Conservation (phyloP, 2,113 vertebrate genomes). For the Cyprinus carpio region DNA sequence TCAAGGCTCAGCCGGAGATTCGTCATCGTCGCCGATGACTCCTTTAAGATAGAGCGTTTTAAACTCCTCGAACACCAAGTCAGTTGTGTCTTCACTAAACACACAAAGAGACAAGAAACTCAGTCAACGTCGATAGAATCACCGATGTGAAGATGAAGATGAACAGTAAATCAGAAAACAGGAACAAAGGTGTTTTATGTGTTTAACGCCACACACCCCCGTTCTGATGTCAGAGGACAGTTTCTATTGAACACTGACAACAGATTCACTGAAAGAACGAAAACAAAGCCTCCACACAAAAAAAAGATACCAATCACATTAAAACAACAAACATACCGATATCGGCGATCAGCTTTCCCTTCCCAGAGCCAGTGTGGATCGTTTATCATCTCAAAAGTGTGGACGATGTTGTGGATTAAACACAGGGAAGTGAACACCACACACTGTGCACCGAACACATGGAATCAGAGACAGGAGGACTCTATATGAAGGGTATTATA, state of each 20-base stretch:
- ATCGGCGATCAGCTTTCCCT: not conserved
- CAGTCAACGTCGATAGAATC: not conserved
- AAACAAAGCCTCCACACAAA: slow-evolving; percentile 27
- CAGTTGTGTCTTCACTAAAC: slow-evolving; percentile 74
- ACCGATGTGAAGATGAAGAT: not conserved
- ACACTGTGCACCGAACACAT: not conserved
- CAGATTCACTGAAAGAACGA: slow-evolving; percentile 7
- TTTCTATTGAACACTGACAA: slow-evolving; percentile 9
- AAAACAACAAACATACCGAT: too few relatives aligned
- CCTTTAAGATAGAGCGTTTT: slow-evolving; percentile 78
- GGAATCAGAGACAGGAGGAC: not conserved
- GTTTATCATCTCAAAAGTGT: slow-evolving; percentile 24
- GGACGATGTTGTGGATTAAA: not conserved
- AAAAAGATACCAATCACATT: slow-evolving; percentile 8
- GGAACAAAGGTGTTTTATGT: slow-evolving; percentile 4
- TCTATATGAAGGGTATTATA: not conserved
- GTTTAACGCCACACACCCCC: not conserved
- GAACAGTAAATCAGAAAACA: not conserved
- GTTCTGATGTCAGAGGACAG: not conserved
- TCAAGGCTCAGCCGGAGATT: slow-evolving; percentile 68
- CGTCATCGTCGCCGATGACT: slow-evolving; percentile 62
- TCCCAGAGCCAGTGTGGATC: not conserved
- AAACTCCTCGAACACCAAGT: slow-evolving; percentile 85
- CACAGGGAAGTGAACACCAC: not conserved
- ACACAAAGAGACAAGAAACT: slow-evolving; percentile 12